These are phyloP conservation scores for Callimorpha dominula DNA, from an alignment of 2,888 invertebrate species.

Conservation along the genomic window DNA sequence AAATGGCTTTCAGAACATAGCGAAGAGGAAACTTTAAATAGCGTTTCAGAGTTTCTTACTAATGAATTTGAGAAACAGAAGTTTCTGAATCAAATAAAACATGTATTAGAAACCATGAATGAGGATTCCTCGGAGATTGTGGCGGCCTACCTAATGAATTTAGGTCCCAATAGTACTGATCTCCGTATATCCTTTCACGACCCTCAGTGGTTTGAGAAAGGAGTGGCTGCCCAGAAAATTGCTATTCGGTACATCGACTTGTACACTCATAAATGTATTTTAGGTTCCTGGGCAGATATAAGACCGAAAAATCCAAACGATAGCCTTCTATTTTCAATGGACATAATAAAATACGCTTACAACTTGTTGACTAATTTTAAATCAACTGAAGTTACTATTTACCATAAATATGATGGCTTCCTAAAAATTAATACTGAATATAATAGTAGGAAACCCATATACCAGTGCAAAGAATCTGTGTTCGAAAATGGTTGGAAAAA, in stretches of 20 bases:
- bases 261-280: slow-evolving; percentile 28
- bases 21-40: neutral
- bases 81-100: slow-evolving; percentile 19
- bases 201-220: slow-evolving; percentile 43
- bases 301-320: slow-evolving; percentile 7
- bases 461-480: slow-evolving; percentile 44
- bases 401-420: slow-evolving; percentile 7
- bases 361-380: slow-evolving; percentile 57
- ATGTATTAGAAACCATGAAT: slow-evolving; percentile 8
- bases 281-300: slow-evolving; percentile 19
- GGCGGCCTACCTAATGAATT: slow-evolving; percentile 23
- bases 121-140: neutral
- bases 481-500: slow-evolving; percentile 64
- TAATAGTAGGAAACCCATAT: slow-evolving; percentile 44
- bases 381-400: slow-evolving; percentile 23
- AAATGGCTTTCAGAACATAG: slow-evolving; percentile 28
- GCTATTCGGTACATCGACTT: slow-evolving; percentile 34
- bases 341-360: slow-evolving; percentile 60
- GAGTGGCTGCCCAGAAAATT: slow-evolving; percentile 33
- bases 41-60: slow-evolving; percentile 13
- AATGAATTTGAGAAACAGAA: slow-evolving; percentile 14
- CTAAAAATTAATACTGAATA: slow-evolving; percentile 10
- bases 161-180: neutral
- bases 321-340: slow-evolving; percentile 47
- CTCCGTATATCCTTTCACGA: slow-evolving; percentile 23